A percentile compares a stretch with the other conserved stretches of the same genome.
Evolutionary conservation across 2,888 invertebrate species (phyloP).

Genomic region (Tachina fera): DNA sequence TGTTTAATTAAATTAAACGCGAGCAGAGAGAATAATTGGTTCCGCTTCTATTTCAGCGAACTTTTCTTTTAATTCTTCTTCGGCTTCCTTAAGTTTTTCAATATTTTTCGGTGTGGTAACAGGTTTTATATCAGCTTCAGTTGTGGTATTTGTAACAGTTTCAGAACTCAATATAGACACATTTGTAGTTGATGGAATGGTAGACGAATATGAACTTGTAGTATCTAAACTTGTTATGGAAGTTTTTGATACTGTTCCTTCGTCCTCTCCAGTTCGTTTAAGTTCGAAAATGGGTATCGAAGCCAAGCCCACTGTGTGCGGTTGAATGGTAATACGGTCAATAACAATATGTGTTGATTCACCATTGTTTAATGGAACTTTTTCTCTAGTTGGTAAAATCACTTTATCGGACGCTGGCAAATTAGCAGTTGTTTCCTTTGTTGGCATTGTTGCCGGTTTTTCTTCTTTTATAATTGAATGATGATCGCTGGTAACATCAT

Average conservation of each 20-base stretch:
- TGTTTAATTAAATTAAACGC: slow-evolving; percentile 75
- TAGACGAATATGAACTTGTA: slow-evolving; percentile 1
- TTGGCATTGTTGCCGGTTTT: neutral
- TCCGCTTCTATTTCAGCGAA: slow-evolving; percentile 82
- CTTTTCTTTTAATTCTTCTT: slow-evolving; percentile 80
- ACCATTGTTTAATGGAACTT: slow-evolving; percentile 73
- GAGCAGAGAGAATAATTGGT: slow-evolving; percentile 81
- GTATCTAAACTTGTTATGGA: slow-evolving; percentile 37
- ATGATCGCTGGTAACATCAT: slow-evolving; percentile 55
- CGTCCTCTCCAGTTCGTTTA: slow-evolving; percentile 72
- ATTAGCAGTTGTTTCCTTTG: neutral
- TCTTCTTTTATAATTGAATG: slow-evolving; percentile 34
- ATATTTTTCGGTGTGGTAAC: slow-evolving; percentile 74
- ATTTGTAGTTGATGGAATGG: neutral
- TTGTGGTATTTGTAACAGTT: slow-evolving; percentile 16
- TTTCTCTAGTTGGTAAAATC: slow-evolving; percentile 77
- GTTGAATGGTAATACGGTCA: slow-evolving; percentile 79
- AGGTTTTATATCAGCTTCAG: slow-evolving; percentile 14
- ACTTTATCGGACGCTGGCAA: slow-evolving; percentile 55
- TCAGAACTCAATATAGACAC: slow-evolving; percentile 7
- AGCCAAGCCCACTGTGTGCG: slow-evolving; percentile 74
- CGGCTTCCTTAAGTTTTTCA: slow-evolving; percentile 77
- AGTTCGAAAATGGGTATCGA: slow-evolving; percentile 78
- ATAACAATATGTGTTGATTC: slow-evolving; percentile 78
- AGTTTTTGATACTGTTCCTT: slow-evolving; percentile 72